Conservation (phyloP, 2,888 invertebrate species). For the Pseudococcus viburni region DNA sequence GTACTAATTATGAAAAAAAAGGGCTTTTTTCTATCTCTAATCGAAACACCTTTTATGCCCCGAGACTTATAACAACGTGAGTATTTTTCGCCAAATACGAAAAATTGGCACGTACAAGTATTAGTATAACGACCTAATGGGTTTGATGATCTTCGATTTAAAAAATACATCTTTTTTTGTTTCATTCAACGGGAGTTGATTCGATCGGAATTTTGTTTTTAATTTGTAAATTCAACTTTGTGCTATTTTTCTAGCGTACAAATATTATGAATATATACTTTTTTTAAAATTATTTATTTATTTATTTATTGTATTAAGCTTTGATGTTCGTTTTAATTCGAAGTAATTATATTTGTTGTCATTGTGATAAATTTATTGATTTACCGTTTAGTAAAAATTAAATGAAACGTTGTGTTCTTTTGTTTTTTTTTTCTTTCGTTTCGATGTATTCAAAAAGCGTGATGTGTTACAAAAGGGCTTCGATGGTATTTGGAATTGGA, state of each 20-base stretch:
- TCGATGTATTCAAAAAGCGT: neutral
- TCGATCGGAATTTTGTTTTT: conserved; percentile 28
- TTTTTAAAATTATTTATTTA: conserved; percentile 51
- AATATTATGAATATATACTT: conserved; percentile 55
- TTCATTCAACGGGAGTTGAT: neutral
- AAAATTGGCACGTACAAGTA: neutral
- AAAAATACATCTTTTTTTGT: neutral
- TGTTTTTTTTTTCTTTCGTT: neutral
- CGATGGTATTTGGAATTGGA: neutral
- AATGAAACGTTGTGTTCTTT: conserved; percentile 50
- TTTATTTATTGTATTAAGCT: conserved; percentile 63
- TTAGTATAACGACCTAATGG: conserved; percentile 14
- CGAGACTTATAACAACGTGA: neutral
- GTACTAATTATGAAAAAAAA: neutral
- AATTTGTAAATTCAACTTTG: conserved; percentile 62
- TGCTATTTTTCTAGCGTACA: conserved; percentile 66
- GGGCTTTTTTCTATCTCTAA: neutral
- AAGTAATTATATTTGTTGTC: conserved; percentile 65
- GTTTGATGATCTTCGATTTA: conserved; percentile 26
- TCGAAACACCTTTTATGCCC: neutral
- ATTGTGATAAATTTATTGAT: conserved; percentile 65
- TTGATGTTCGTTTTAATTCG: conserved; percentile 63
- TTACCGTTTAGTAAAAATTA: conserved; percentile 65
- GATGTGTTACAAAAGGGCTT: neutral
- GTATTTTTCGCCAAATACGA: neutral